Base-by-base conservation (phyloP, 1,140 invertebrate species). In the Andrena cerasifolii region DNA sequence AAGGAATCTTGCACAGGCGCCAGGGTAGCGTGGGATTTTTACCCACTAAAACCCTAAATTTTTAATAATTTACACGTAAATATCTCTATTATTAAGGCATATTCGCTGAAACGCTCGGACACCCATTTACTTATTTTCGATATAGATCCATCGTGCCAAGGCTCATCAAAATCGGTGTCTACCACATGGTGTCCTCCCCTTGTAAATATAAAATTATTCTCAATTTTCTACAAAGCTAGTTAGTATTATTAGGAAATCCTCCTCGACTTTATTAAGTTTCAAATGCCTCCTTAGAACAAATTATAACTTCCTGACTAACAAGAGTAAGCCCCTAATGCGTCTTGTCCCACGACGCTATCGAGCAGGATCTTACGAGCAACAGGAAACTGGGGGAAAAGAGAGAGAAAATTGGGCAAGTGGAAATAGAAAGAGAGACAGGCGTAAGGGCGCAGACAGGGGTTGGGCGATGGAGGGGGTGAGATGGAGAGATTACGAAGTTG, bases 401-500 rank as follows among this genome's bases (percentile, higher is more conserved):
- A 40, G 6, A 43, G 2, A 43, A 63, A 56, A 80, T 26, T n/a
- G 49, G n/a, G 18, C 49, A 24, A 59, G 56, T 24, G 12, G 49
- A 45, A 68, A 61, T 4, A 68, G 16, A 53, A 67, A 43, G 6
- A 40, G 36, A 56, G 18, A 18, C 51, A 62, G 31, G 24, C 56
- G 36, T 21, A 24, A 24, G 51, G 40, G 21, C n/a, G 61, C 4
- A 58, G n/a, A 33, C 47, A 51, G 43, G 31, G 47, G n/a, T n/a
- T n/a, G n/a, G n/a, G n/a, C n/a, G n/a, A n/a, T 47, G 45, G 47
- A 78, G 24, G 14, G 26, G 18, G 26, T 53, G 45, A 49, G n/a
- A 62, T 12, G 40, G 67, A 67, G 77, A 72, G 59, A 70, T 80
- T 58, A 59, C 66, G 26, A 80, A 83, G 54, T 80, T 84, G 51